Percentiles rank a stretch among this genome's conserved stretches.
Conservation (phyloP, 2,888 invertebrate genomes). For the Hyposoter dolosus region DNA sequence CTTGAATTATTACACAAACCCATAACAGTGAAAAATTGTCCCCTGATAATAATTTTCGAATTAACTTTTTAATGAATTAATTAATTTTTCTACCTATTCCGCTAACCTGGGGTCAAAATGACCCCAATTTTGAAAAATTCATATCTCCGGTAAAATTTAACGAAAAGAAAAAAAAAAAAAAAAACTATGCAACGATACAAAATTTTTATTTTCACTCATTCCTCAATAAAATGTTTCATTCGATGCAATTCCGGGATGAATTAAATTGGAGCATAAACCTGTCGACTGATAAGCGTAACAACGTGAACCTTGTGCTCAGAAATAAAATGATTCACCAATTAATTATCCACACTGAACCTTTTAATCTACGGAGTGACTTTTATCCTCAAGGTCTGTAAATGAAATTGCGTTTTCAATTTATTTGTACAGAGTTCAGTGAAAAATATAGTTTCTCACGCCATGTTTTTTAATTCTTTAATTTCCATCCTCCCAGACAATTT, state of each 20-base stretch:
- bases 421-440: neutral
- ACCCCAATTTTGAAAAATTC: too few species aligned
- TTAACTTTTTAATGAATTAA: too few species aligned
- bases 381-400: neutral
- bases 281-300: neutral
- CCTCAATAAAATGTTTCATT: neutral
- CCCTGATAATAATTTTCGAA: too few species aligned
- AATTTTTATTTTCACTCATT: too few species aligned
- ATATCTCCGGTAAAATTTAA: too few species aligned
- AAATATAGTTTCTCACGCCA: neutral
- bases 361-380: slow-evolving; percentile 30
- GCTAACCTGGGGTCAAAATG: too few species aligned
- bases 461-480: neutral
- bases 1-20: too few species aligned
- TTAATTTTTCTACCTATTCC: too few species aligned
- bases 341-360: slow-evolving; percentile 8
- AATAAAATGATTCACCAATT: neutral
- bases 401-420: slow-evolving; percentile 1
- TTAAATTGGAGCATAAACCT: neutral
- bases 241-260: neutral
- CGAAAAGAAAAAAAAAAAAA: too few species aligned
- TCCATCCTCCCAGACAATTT: neutral
- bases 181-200: too few species aligned
- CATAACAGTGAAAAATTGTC: too few species aligned
- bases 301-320: neutral